Conservation (phyloP, 2,888 invertebrate genomes). For the Lycophotia porphyrea region DNA sequence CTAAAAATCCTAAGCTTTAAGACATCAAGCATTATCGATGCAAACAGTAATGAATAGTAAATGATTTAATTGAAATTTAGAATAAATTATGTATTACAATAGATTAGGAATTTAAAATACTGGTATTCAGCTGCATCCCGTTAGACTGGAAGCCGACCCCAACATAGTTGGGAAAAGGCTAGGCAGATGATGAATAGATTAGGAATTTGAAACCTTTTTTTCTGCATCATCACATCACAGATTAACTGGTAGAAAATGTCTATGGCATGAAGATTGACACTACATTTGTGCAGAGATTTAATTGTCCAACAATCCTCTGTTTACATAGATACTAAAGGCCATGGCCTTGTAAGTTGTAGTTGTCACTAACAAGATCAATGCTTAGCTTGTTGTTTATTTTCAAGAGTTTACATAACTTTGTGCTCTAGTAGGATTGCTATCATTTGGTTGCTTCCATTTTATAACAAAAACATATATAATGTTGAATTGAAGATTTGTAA, state of each 20-base stretch:
- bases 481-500: not conserved
- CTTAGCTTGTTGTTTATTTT: constrained; percentile 8
- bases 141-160: no score
- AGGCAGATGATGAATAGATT: no score
- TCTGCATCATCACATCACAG: not conserved
- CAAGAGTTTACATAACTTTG: constrained; percentile 1
- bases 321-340: not conserved
- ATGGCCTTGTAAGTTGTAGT: constrained; percentile 15
- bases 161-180: no score
- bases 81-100: not conserved
- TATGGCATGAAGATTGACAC: not conserved
- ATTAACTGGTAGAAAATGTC: not conserved
- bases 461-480: not conserved
- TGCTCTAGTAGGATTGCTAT: not conserved
- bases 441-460: constrained; percentile 1
- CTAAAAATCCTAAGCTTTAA: not conserved
- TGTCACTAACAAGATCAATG: constrained; percentile 32
- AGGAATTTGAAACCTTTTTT: not conserved
- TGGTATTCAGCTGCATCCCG: no score
- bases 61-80: not conserved
- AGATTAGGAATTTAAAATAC: not conserved
- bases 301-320: not conserved
- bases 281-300: not conserved
- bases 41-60: not conserved
- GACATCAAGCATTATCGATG: not conserved